Base-by-base conservation (phyloP, 2,113 vertebrate species). In the Oreochromis niloticus region DNA sequence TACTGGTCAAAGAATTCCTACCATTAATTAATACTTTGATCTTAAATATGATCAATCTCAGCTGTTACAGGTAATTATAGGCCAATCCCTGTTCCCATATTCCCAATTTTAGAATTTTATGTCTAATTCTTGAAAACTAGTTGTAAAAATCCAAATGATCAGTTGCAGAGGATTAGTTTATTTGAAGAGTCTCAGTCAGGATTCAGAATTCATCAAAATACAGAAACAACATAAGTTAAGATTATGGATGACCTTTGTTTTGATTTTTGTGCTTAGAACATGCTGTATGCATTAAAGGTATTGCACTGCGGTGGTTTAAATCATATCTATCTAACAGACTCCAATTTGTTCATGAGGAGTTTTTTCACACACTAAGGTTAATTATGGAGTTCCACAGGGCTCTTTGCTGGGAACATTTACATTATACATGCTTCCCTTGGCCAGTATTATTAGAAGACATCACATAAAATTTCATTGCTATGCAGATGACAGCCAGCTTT, bases 161-260 rank as follows among this genome's bases (percentile, higher is more conserved):
- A 13, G 6, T 10, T 66, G 61, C 19, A 39, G 61, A 66, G 34
- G 17, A 34, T n/a, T 66, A 34, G 34, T 22, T 66, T 66, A 12
- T 22, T 39, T 39, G 19, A 66, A 66, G 6, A 66, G 32, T 66
- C 4, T 66, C 61, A 22, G 32, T 66, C 61, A 66, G 19, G 17
- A 39, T n/a, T 66, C 34, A 66, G 61, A 66, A 39, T 66, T 66
- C 17, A 66, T 66, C 19, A 66, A 36, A 66, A 39, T 39, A 66
- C 61, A 66, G 32, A 66, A 66, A 66, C 16, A 36, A 36, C 59
- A 63, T 63, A 36, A 19, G 5, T 34, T 16, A 63, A 63, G 30
- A 34, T 9, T 63, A 63, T 63, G 59, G 30, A 34, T 63, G 59
- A 36, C 30, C 34, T 63, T 63, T 63, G 16, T 63, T 63, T 63